Evolutionary conservation across 2,797 vertebrate species (phyloP).

Genomic region (Leptodactylus fallax): DNA sequence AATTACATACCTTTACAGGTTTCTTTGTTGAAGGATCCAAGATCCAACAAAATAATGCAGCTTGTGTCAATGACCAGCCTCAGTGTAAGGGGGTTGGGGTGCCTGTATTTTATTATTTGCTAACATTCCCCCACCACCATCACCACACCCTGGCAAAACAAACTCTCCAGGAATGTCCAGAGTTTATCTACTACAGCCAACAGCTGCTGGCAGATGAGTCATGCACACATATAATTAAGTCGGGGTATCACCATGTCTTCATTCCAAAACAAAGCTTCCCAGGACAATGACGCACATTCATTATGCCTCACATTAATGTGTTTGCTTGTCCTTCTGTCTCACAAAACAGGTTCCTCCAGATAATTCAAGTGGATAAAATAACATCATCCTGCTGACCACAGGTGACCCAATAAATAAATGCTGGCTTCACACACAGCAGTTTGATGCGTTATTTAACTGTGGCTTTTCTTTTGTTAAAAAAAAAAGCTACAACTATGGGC

Average conservation of each 20-base stretch:
- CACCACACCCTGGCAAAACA: constrained; percentile 72
- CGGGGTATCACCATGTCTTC: constrained; percentile 48
- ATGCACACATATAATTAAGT: constrained; percentile 69
- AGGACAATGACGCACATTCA: constrained; percentile 46
- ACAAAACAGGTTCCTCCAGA: constrained; percentile 44
- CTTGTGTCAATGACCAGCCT: not conserved
- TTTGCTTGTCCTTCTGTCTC: constrained; percentile 47
- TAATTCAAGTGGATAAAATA: constrained; percentile 13
- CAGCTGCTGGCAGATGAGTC: constrained; percentile 71
- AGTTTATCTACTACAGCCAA: constrained; percentile 72
- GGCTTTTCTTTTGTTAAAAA: too few relatives aligned
- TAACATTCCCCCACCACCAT: constrained; percentile 64
- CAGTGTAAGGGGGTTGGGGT: constrained; percentile 22
- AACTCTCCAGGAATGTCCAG: constrained; percentile 72
- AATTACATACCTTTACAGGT: not conserved
- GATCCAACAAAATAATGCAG: not conserved
- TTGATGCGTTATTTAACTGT: not conserved
- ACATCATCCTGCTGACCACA: constrained; percentile 20
- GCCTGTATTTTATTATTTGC: constrained; percentile 71
- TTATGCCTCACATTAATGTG: constrained; percentile 44
- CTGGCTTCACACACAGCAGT: not conserved
- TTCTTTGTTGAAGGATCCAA: not conserved
- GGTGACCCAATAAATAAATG: not conserved
- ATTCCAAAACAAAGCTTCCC: constrained; percentile 42
- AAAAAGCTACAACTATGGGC: too few relatives aligned